These are phyloP conservation scores for Argentina silus DNA, from an alignment of 2,797 vertebrate species.

Conservation along the genomic window DNA sequence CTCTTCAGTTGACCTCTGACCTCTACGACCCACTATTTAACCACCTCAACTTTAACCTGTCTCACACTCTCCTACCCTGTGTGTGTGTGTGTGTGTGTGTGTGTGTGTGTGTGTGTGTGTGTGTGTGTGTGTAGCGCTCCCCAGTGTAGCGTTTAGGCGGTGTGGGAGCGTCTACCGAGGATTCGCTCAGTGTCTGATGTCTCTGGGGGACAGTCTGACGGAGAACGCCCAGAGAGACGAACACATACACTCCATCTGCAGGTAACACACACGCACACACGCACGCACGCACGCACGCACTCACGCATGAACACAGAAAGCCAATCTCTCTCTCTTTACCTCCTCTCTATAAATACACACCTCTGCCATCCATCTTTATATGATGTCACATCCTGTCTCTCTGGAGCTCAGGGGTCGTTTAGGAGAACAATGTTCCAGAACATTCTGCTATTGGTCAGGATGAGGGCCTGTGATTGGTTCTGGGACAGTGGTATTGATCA, in stretches of 20 bases:
- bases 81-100: slow-evolving; percentile 1
- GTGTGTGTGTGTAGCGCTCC: slow-evolving; percentile 23
- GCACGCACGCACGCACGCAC: slow-evolving; percentile 2
- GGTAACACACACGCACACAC: slow-evolving; percentile 67
- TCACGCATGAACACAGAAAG: slow-evolving; percentile 8
- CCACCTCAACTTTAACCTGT: neutral
- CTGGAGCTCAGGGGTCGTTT: slow-evolving; percentile 36
- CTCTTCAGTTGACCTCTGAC: neutral
- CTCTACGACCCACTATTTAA: neutral
- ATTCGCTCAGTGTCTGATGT: slow-evolving; percentile 91
- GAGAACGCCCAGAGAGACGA: slow-evolving; percentile 77
- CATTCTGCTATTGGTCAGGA: too few relatives aligned
- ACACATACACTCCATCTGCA: slow-evolving; percentile 91
- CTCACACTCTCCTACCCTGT: neutral
- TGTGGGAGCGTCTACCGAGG: slow-evolving; percentile 95
- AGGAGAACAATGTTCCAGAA: too few relatives aligned
- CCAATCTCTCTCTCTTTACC: slow-evolving; percentile 7
- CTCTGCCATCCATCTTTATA: slow-evolving; percentile 14
- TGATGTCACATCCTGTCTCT: slow-evolving; percentile 45
- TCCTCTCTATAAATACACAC: slow-evolving; percentile 27
- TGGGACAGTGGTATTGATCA: too few relatives aligned
- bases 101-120: neutral
- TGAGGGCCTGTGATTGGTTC: too few relatives aligned
- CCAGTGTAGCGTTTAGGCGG: slow-evolving; percentile 71
- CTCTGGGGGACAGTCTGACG: slow-evolving; percentile 89